Base-by-base conservation (phyloP, 2,797 vertebrate genomes). In the Etheostoma nigrum region DNA sequence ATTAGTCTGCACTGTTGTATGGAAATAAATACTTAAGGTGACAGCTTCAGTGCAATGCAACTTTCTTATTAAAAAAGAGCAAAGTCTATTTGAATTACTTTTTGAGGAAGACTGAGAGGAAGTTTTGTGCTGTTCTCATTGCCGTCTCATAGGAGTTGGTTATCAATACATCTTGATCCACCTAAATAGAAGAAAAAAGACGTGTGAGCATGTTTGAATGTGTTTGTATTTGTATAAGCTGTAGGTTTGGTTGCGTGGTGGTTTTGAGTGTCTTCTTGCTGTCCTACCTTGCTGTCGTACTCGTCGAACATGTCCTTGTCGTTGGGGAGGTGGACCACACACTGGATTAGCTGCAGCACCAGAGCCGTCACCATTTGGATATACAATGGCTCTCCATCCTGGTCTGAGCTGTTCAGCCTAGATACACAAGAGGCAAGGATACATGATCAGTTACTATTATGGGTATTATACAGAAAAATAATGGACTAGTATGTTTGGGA, bases 291-390 rank as follows among this genome's bases (percentile, higher is more conserved):
- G 78, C 94, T 95, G 79, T 97, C 97, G 53, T 96, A 94, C 67
- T 99, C 97, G 1, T 99, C 98, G 59, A 94, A 93, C 75, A 23
- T 85, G 67, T 98, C 96, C 74, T 92, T 97, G 89, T 99, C 97
- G 54, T 84, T 95, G 57, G 98, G 97, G 16, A 99, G 93, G 67
- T 99, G 97, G n/a, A 99, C 98, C 42, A 99, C 98, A 90, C 98
- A 99, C 78, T 99, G 98, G 93, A 99, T 99, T 79, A 99, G 95
- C 73, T 99, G 98, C 86, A 99, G 95, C 81, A 99, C 98, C 84
- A 99, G 91, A 61, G 98, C 98, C 0, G 97, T 99, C 87, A 99
- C 98, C 98, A 99, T 99, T 87, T 99, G 98, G 90, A 99, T 99
- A 91, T 97, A 98, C 95, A 99, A 95, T 4, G 97, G 97, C 80